Conservation (phyloP, 2,797 vertebrate species). For the Perodicticus potto region DNA sequence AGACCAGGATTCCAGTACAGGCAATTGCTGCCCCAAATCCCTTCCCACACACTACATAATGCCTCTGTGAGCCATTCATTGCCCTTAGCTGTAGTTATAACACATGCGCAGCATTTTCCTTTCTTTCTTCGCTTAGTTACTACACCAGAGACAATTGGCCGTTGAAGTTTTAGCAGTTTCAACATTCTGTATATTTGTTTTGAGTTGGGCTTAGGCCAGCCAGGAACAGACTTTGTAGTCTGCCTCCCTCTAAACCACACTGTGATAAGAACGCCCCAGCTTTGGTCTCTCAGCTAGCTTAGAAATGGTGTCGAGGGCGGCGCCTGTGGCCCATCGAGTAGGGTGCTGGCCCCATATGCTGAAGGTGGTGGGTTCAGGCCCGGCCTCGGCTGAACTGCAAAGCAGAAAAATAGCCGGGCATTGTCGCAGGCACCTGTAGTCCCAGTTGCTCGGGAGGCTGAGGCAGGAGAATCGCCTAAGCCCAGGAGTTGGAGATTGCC, state of each 20-base stretch:
- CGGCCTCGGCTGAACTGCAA: too few species aligned
- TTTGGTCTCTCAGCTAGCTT: neutral
- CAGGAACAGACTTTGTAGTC: neutral
- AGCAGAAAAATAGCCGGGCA: too few species aligned
- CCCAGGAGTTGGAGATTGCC: too few species aligned
- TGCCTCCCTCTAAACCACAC: neutral
- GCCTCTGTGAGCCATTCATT: neutral
- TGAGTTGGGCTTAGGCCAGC: neutral
- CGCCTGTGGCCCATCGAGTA: too few species aligned
- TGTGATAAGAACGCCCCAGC: neutral
- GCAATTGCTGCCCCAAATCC: neutral
- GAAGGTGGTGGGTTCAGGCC: too few species aligned
- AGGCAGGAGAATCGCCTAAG: too few species aligned
- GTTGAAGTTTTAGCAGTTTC: slow-evolving; percentile 20
- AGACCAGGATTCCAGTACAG: neutral
- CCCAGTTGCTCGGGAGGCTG: too few species aligned
- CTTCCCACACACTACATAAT: neutral
- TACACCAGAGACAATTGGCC: neutral
- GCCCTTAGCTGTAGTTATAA: neutral
- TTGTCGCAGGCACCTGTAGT: too few species aligned
- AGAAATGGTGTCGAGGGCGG: neutral
- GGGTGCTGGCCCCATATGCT: too few species aligned
- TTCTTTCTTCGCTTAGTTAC: neutral
- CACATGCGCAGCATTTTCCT: neutral
- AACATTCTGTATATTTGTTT: neutral